Conservation (phyloP, 2,113 vertebrate species). For the Bothrops jararaca region DNA sequence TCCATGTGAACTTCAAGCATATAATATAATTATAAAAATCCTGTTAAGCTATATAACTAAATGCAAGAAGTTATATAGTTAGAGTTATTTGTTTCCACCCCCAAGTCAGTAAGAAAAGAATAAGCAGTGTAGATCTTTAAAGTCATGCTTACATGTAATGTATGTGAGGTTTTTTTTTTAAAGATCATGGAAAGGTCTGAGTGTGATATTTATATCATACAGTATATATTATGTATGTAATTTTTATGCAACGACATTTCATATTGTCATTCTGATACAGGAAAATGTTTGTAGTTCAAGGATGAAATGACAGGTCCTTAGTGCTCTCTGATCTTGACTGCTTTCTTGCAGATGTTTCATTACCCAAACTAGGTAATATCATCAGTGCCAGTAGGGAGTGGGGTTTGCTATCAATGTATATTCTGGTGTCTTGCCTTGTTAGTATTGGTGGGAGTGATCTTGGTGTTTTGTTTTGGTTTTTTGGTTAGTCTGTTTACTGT, state of each 20-base stretch:
- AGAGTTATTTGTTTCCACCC: not conserved
- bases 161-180: not conserved
- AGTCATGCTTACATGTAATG: constrained; percentile 10
- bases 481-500: too few species aligned
- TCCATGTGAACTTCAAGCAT: not conserved
- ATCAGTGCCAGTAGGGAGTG: not conserved
- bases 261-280: constrained; percentile 2
- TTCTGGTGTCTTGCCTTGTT: not conserved
- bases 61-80: not conserved
- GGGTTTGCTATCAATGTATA: not conserved
- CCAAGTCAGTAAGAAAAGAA: constrained; percentile 6
- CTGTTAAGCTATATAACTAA: not conserved
- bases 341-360: not conserved
- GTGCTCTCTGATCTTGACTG: not conserved
- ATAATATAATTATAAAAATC: not conserved
- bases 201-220: not conserved
- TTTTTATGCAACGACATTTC: constrained; percentile 37
- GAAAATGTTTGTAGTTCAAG: too few species aligned
- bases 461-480: too few species aligned
- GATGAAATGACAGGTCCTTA: not conserved
- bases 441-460: too few species aligned
- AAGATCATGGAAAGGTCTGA: constrained; percentile 22
- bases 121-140: constrained; percentile 13
- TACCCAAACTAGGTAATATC: not conserved
- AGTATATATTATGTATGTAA: not conserved